Evolutionary conservation across 1,140 invertebrate genomes (phyloP).

Genomic region (Cydia fagiglandana): DNA sequence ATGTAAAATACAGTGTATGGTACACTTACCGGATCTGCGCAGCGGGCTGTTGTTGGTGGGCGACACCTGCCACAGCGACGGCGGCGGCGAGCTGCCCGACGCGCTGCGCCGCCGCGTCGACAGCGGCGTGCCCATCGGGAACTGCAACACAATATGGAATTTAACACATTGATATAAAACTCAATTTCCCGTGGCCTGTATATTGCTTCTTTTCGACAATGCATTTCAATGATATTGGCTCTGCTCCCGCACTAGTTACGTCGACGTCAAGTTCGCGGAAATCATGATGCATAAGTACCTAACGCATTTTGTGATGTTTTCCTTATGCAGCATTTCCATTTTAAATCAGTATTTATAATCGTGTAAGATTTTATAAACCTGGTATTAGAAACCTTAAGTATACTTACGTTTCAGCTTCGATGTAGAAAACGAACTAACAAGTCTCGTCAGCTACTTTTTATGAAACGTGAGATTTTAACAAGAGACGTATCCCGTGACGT

Average conservation of each 20-base stretch:
- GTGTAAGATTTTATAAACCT: no score
- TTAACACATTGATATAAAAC: no score
- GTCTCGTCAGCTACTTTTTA: no score
- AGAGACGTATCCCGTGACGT: no score
- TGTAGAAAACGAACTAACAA: no score
- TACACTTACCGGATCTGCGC: constrained; percentile 82
- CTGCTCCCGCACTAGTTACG: not conserved
- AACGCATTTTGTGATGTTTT: not conserved
- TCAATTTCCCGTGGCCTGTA: no score
- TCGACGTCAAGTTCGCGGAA: not conserved
- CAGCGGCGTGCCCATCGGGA: constrained; percentile 94
- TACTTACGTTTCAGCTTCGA: no score
- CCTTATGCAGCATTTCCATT: not conserved
- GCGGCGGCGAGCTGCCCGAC: constrained; percentile 86
- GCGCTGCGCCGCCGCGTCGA: constrained; percentile 83
- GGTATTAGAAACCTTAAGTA: no score
- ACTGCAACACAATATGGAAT: constrained; percentile 82
- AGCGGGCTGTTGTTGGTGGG: constrained; percentile 84
- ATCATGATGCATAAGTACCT: not conserved
- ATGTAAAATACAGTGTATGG: no score
- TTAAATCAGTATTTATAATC: no score
- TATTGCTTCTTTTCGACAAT: not conserved
- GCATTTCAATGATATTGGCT: not conserved
- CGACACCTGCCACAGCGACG: constrained; percentile 89
- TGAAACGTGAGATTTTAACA: no score